Percentiles rank a stretch among this genome's conserved stretches.
Evolutionary conservation across 2,113 vertebrate genomes (phyloP).

Genomic region (Bothrops jararaca): DNA sequence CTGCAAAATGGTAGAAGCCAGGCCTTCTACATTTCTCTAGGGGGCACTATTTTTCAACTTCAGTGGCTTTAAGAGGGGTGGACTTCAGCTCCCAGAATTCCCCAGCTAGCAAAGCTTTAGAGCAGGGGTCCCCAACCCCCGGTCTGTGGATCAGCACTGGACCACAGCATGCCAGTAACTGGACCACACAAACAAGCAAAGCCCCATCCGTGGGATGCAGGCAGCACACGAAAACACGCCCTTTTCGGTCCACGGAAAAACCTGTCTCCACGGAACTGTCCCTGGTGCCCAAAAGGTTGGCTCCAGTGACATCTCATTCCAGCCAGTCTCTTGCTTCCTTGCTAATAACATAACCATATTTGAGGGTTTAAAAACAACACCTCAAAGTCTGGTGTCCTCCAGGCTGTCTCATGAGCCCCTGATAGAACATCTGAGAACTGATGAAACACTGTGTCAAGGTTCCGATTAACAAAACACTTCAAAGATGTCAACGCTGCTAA

Average conservation of each 20-base stretch:
- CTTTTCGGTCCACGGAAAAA: no score
- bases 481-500: no score
- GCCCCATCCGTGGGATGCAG: no score
- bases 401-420: not conserved
- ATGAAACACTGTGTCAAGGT: not conserved
- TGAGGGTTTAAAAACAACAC: not conserved
- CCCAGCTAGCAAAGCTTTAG: not conserved
- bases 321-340: not conserved
- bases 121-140: no score
- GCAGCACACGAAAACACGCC: no score
- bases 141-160: no score
- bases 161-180: no score
- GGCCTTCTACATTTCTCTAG: not conserved
- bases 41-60: not conserved
- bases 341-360: not conserved
- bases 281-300: no score
- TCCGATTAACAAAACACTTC: no score
- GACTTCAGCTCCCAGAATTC: not conserved
- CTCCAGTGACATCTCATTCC: conserved; percentile 3
- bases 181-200: no score
- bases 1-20: not conserved
- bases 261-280: no score
- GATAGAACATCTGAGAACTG: not conserved
- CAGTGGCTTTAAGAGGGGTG: not conserved
- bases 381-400: not conserved